Evolutionary conservation across 2,113 vertebrate species (phyloP), one percentile per base, ranked within the genome.

Genomic region (Rhagologus leucostigma): DNA sequence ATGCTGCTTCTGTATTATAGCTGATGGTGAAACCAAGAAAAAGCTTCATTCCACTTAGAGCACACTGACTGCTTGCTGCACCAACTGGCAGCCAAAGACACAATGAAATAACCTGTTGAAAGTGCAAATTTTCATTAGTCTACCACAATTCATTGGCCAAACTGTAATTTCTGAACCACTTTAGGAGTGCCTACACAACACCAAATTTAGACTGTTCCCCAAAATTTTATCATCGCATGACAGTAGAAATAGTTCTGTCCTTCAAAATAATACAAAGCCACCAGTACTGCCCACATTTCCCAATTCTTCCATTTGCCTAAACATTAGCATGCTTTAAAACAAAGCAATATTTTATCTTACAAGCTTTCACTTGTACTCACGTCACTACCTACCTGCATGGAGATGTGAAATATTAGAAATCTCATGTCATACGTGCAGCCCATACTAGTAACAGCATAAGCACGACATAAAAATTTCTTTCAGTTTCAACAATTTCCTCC

Each of bases 401-500:
- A 65, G 49, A 65, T 4, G 46, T 13, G 26, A 73, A 86, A 27
- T 6, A 50, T 4, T 6, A 46, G 19, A 47, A 63, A 63, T 49
- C 68, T 18, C 0, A 3, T 27, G 44, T 21, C n/a, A 19, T 4
- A 65, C 7, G 0, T 1, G 6, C 3, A 1, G 49, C 21, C 50
- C 39, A 29, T 13, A 30, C 41, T 39, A 59, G 27, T 5, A 63
- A 65, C 39, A 60, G 7, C 35, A 47, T 13, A 62, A 64, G 52
- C 39, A 57, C n/a, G 80, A 30, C 14, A n/a, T 3, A 26, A 62
- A 39, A 52, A 76, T 13, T 22, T 41, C 23, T 70, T 87, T 74
- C 95, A 94, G 85, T 81, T 57, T 16, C 47, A 97, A 85, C 92
- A 50, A 77, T 94, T 95, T 83, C 65, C 91, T 94, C 96, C 98